These are phyloP conservation scores for Yponomeuta evonymella DNA, from an alignment of 2,888 invertebrate species.

Conservation along the genomic window DNA sequence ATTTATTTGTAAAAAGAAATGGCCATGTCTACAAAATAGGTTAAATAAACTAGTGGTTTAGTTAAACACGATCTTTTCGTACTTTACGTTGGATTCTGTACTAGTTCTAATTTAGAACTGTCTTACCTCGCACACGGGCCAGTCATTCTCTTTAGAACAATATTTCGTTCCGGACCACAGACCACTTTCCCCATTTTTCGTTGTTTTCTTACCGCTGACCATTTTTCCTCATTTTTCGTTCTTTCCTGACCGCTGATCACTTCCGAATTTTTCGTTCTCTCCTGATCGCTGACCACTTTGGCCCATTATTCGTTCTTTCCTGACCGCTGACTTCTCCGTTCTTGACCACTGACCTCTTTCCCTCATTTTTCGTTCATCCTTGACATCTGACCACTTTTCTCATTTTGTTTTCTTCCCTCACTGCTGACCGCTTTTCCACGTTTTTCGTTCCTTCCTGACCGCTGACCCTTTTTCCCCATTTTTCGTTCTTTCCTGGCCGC, in stretches of 20 bases:
- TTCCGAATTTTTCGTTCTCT: conserved; percentile 20
- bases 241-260: conserved; percentile 8
- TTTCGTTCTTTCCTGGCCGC: conserved; percentile 18
- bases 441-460: conserved; percentile 19
- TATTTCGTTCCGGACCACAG: conserved; percentile 16
- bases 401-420: conserved; percentile 19
- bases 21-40: too few relatives aligned
- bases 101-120: too few relatives aligned
- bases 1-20: too few relatives aligned
- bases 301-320: conserved; percentile 20
- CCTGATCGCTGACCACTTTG: too few relatives aligned
- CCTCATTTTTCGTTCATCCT: conserved; percentile 18
- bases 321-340: neutral
- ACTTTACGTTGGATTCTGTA: too few relatives aligned
- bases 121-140: too few relatives aligned
- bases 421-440: neutral
- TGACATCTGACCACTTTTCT: too few relatives aligned
- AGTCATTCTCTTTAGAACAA: too few relatives aligned
- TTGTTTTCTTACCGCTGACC: conserved; percentile 18
- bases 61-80: too few relatives aligned
- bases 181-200: neutral
- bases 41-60: too few relatives aligned
- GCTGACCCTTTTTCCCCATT: neutral
- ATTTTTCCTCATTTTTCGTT: conserved; percentile 15
- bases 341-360: too few relatives aligned